Conservation (phyloP, 2,113 vertebrate species). For the Oxyura jamaicensis region DNA sequence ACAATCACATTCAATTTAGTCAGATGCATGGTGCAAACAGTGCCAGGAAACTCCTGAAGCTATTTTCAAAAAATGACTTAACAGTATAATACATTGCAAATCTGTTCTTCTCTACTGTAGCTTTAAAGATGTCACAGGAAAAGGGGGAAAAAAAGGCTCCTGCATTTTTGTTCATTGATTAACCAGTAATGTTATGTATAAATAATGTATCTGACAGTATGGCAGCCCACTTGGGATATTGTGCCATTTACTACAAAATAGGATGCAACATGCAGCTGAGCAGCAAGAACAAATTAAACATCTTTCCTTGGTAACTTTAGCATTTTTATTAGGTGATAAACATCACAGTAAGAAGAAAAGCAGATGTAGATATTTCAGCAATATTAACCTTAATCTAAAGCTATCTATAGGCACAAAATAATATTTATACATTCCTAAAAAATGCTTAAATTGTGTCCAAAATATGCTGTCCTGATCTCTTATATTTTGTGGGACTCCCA, state of each 20-base stretch:
- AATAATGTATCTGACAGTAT: constrained; percentile 86
- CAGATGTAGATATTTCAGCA: constrained; percentile 77
- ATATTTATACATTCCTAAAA: constrained; percentile 56
- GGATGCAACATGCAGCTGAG: constrained; percentile 82
- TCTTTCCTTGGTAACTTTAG: constrained; percentile 82
- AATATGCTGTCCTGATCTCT: not conserved
- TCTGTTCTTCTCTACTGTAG: constrained; percentile 51
- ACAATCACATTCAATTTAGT: constrained; percentile 63
- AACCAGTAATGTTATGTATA: constrained; percentile 86
- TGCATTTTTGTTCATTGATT: constrained; percentile 83
- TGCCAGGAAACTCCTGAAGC: constrained; percentile 36
- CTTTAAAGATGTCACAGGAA: constrained; percentile 75
- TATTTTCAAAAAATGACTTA: constrained; percentile 45
- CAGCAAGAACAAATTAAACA: constrained; percentile 83
- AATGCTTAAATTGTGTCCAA: not conserved
- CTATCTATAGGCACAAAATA: constrained; percentile 65
- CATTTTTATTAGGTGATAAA: constrained; percentile 85
- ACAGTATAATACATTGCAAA: not conserved
- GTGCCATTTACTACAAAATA: constrained; percentile 86
- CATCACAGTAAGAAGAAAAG: constrained; percentile 69
- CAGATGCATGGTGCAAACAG: not conserved
- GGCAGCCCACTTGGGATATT: constrained; percentile 82
- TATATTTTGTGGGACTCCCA: not conserved
- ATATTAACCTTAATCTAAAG: constrained; percentile 76
- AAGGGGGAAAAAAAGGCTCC: constrained; percentile 49